Conservation (phyloP, 2,888 invertebrate genomes). For the Macropis europaea region DNA sequence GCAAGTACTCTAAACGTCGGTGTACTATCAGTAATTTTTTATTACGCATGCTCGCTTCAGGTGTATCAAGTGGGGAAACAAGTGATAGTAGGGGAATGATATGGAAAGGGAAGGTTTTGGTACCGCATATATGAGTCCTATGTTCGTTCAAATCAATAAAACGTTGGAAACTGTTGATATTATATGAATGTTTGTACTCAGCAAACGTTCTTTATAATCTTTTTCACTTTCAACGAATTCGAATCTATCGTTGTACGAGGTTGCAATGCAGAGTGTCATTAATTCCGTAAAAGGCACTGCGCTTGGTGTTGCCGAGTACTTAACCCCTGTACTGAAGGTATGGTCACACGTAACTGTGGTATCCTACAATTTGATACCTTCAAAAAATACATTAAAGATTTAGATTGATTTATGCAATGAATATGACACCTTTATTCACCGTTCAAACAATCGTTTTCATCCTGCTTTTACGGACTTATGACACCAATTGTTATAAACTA, state of each 20-base stretch:
- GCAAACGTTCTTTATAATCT: conserved; percentile 6
- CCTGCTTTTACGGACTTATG: neutral
- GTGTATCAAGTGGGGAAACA: neutral
- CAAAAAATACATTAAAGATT: conserved; percentile 6
- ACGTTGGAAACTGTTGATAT: conserved; percentile 45
- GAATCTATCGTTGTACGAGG: neutral
- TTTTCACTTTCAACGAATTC: conserved; percentile 8
- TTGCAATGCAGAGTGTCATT: conserved; percentile 95
- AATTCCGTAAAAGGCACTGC: conserved; percentile 98
- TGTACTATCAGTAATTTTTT: neutral
- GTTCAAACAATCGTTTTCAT: neutral
- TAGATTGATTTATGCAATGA: neutral
- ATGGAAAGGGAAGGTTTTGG: conserved; percentile 29
- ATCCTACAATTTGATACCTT: conserved; percentile 3
- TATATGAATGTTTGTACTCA: conserved; percentile 24
- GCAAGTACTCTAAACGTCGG: too few species aligned
- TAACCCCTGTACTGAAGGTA: conserved; percentile 98
- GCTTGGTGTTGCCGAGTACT: conserved; percentile 96
- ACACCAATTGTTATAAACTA: neutral
- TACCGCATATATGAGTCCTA: conserved; percentile 16
- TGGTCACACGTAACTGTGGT: conserved; percentile 36
- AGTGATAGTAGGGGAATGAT: conserved; percentile 25
- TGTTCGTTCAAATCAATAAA: conserved; percentile 39
- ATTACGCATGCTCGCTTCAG: conserved; percentile 22
- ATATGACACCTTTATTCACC: neutral